Percentiles rank a stretch among this genome's conserved stretches.
These are phyloP conservation scores for Spodoptera littoralis DNA, from an alignment of 2,888 invertebrate genomes.

Conservation along the genomic window DNA sequence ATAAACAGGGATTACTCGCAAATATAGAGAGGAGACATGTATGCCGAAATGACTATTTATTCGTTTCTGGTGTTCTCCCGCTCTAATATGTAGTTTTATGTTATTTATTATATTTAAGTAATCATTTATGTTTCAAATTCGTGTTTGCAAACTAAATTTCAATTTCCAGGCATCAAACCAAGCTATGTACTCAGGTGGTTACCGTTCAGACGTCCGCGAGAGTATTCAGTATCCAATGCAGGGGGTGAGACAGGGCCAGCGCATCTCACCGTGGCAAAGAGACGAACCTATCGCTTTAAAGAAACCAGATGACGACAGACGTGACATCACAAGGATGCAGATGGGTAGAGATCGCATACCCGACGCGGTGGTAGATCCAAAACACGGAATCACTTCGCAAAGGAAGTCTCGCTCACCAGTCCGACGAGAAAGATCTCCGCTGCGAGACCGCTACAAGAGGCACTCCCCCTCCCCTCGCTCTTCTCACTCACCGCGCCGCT, in stretches of 20 bases:
- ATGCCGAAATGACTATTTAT: neutral
- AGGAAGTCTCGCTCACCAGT: conserved; percentile 73
- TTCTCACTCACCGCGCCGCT: conserved; percentile 76
- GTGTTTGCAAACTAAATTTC: conserved; percentile 79
- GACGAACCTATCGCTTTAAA: conserved; percentile 62
- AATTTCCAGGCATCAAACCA: conserved; percentile 84
- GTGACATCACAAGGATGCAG: conserved; percentile 44
- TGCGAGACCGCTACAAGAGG: conserved; percentile 73
- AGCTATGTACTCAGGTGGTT: conserved; percentile 82
- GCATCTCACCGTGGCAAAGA: conserved; percentile 69
- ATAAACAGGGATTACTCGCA: no score
- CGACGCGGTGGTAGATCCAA: conserved; percentile 43
- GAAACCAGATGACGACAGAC: conserved; percentile 70
- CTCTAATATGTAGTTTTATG: conserved; percentile 5
- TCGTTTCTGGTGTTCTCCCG: conserved; percentile 3
- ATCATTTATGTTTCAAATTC: conserved; percentile 33
- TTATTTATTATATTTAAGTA: conserved; percentile 15
- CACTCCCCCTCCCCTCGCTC: conserved; percentile 76
- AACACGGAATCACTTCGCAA: conserved; percentile 26
- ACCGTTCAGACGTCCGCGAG: conserved; percentile 69
- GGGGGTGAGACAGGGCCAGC: conserved; percentile 55
- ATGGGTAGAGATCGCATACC: conserved; percentile 48
- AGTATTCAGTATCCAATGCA: conserved; percentile 63
- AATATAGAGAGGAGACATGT: no score
- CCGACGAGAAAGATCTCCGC: conserved; percentile 74